Base-by-base conservation (phyloP, 1,140 invertebrate genomes). In the Polypedilum vanderplanki region DNA sequence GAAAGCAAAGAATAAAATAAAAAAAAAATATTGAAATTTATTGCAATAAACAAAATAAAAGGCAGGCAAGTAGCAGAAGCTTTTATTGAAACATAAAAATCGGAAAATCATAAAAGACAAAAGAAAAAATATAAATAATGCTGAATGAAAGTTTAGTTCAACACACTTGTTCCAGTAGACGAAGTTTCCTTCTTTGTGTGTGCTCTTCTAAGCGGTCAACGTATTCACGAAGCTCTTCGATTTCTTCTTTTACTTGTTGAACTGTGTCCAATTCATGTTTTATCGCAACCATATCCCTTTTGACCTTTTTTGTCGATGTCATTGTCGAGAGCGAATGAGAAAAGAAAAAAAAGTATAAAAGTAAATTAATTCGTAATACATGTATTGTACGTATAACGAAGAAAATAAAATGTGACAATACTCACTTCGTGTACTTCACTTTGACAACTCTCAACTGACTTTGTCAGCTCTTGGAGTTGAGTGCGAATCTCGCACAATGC, bases 181-280 rank as follows among this genome's bases (percentile, higher is more conserved):
- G 88, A 78, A 94, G 87, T 84, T 95, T 94, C 82, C 93, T 86
- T 78, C 91, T 87, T 83, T 94, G 91, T 76, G 92, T 92, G 83
- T 93, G 91, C 82, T 95, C 93, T 84, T 95, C 94, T 75, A 96
- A 87, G 78, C 93, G 87, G 83, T 95, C 93, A 76, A 96, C 93
- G 82, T 93, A 95, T 83, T 95, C 93, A 77, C 93, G 85, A 81
- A 96, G 85, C 83, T 95, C 93, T 83, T 96, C 94, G 79, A 96
- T 95, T 84, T 96, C 94, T 81, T 96, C 93, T 81, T 95, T 95
- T 77, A 95, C 93, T 83, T 94, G 92, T 84, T 96, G 93, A 78
- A 96, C 93, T 40, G 92, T 92, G 85, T 95, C 93, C 82, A 96
- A 85, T 83, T 96, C 94, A 79, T 94, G 92, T 86, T 94, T 94